Percentiles rank a stretch among this genome's conserved stretches.
Conservation (phyloP, 2,888 invertebrate species). For the Nephrotoma guestfalica region DNA sequence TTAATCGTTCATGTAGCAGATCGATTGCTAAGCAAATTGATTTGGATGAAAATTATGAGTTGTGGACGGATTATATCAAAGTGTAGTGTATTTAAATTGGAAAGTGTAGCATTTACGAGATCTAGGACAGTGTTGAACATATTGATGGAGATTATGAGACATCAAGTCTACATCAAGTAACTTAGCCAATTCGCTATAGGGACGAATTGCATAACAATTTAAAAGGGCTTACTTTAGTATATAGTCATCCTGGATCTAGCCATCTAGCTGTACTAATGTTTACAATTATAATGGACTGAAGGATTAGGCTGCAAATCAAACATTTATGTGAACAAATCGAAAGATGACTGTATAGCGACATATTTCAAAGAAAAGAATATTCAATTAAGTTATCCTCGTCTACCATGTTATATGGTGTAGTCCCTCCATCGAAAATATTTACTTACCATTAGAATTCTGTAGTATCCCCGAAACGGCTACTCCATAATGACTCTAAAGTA, state of each 20-base stretch:
- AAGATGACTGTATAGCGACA: conserved; percentile 29
- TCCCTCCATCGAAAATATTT: conserved; percentile 44
- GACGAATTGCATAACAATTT: conserved; percentile 14
- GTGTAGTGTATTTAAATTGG: too few species aligned
- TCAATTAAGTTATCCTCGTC: conserved; percentile 37
- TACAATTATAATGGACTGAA: conserved; percentile 20
- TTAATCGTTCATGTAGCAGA: conserved; percentile 55
- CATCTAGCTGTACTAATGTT: conserved; percentile 14
- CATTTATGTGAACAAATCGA: conserved; percentile 24
- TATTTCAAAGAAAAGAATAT: neutral
- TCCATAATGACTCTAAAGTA: conserved; percentile 29
- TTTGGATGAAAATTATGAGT: conserved; percentile 69
- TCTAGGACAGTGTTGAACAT: conserved; percentile 17
- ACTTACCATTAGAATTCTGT: conserved; percentile 74
- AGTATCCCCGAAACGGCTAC: conserved; percentile 67
- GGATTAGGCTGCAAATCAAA: conserved; percentile 22
- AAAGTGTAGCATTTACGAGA: conserved; percentile 65
- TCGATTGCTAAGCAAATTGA: conserved; percentile 27
- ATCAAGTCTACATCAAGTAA: too few species aligned
- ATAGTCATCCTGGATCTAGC: conserved; percentile 20
- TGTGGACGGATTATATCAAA: conserved; percentile 88
- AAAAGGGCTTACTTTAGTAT: conserved; percentile 20
- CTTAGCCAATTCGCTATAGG: neutral
- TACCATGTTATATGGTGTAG: conserved; percentile 52
- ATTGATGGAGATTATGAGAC: neutral